A percentile compares a stretch with the other conserved stretches of the same genome.
phyloP scores from a whole-genome alignment of 2,888 invertebrate species.

The Onthophagus sagittarius region DNA sequence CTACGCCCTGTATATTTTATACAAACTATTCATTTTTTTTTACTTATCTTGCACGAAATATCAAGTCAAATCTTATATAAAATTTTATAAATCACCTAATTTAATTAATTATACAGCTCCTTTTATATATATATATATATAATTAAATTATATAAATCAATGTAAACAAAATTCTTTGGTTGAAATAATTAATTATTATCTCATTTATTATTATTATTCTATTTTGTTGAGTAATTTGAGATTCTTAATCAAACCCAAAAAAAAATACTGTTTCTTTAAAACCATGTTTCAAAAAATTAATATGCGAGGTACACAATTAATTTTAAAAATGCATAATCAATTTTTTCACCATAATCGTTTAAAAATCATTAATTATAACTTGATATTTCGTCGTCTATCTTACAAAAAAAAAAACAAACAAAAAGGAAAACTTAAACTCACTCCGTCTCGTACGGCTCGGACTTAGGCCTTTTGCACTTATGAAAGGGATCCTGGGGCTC shows the following conservation, averaged over 20 bases:
- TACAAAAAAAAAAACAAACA: background rate
- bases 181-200: background rate
- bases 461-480: background rate
- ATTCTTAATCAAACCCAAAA: too few relatives aligned
- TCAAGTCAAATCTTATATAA: background rate
- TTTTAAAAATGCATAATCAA: too few relatives aligned
- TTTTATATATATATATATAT: too few relatives aligned
- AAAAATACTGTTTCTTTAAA: too few relatives aligned
- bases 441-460: background rate
- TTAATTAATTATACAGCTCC: too few relatives aligned
- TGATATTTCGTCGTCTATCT: background rate
- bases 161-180: background rate
- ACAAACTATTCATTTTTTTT: background rate
- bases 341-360: too few relatives aligned
- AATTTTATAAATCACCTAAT: too few relatives aligned
- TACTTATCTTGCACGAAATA: background rate
- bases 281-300: too few relatives aligned
- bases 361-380: background rate
- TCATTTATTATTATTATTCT: too few relatives aligned
- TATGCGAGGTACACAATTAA: too few relatives aligned
- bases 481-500: constrained; percentile 34
- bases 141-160: too few relatives aligned
- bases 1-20: background rate
- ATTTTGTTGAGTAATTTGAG: too few relatives aligned
- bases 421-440: background rate